Evolutionary conservation across 2,888 invertebrate species (phyloP).

Genomic region (Rhimphoctona megacephalus): DNA sequence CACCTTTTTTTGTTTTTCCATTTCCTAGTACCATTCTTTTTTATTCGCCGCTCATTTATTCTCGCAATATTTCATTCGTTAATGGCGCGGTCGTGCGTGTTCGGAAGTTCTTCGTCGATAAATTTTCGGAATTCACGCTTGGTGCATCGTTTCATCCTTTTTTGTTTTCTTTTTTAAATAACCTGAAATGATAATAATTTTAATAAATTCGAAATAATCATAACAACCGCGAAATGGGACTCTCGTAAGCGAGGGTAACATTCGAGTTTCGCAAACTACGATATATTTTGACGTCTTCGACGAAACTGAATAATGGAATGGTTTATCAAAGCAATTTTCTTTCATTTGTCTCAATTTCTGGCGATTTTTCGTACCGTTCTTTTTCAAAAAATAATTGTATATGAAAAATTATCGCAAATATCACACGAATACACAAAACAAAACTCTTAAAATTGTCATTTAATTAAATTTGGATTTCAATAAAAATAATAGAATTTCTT

Average conservation of each 20-base stretch:
- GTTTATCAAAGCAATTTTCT: neutral
- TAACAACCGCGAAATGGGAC: neutral
- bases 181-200: neutral
- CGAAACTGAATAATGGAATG: neutral
- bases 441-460: neutral
- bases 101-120: conserved; percentile 11
- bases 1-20: neutral
- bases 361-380: neutral
- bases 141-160: neutral
- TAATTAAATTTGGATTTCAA: neutral
- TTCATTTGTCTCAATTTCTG: neutral
- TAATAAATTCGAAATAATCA: neutral
- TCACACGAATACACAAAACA: neutral
- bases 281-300: neutral
- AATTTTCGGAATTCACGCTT: conserved; percentile 14
- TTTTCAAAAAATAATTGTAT: neutral
- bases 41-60: conserved; percentile 5
- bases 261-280: neutral
- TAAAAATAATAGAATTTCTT: too few species aligned
- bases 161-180: neutral
- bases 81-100: conserved; percentile 7
- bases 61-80: conserved; percentile 15
- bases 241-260: neutral
- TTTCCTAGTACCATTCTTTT: conserved; percentile 6
- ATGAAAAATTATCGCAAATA: neutral